Percentiles rank a stretch among this genome's conserved stretches.
These are phyloP conservation scores for Tragelaphus oryx DNA, from an alignment of 2,797 vertebrate genomes.

Conservation along the genomic window DNA sequence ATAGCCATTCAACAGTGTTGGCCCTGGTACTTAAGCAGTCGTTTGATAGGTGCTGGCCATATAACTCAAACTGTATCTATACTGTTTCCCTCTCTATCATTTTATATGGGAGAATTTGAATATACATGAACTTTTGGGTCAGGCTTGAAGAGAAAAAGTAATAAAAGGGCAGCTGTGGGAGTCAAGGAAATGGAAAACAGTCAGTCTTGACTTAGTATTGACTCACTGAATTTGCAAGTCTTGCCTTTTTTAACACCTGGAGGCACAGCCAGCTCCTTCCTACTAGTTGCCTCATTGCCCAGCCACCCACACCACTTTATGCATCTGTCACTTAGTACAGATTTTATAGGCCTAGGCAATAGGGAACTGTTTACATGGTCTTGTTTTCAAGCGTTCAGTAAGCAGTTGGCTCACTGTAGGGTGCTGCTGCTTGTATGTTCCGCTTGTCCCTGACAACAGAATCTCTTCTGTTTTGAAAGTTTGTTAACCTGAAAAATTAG, in stretches of 20 bases:
- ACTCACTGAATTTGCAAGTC: neutral
- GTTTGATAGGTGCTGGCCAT: neutral
- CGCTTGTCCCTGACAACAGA: slow-evolving; percentile 18
- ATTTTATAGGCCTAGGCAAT: slow-evolving; percentile 24
- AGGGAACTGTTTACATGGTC: neutral
- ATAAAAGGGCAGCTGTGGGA: neutral
- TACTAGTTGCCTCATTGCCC: slow-evolving; percentile 27
- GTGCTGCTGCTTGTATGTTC: neutral
- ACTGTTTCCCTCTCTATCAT: neutral
- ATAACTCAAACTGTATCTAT: neutral
- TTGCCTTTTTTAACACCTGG: slow-evolving; percentile 31
- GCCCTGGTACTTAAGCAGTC: neutral
- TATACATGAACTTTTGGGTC: slow-evolving; percentile 17
- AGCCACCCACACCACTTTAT: neutral
- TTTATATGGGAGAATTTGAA: slow-evolving; percentile 28
- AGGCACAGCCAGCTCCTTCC: neutral
- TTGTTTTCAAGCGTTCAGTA: slow-evolving; percentile 22
- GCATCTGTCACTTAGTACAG: slow-evolving; percentile 33
- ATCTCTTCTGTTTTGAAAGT: slow-evolving; percentile 50
- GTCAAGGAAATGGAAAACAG: neutral
- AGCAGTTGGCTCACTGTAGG: neutral
- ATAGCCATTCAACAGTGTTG: neutral
- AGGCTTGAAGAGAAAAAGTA: slow-evolving; percentile 22
- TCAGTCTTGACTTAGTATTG: slow-evolving; percentile 11
- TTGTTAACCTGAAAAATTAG: neutral